phyloP scores from a whole-genome alignment of 1,140 invertebrate genomes.

The Rhopalosiphum padi region DNA sequence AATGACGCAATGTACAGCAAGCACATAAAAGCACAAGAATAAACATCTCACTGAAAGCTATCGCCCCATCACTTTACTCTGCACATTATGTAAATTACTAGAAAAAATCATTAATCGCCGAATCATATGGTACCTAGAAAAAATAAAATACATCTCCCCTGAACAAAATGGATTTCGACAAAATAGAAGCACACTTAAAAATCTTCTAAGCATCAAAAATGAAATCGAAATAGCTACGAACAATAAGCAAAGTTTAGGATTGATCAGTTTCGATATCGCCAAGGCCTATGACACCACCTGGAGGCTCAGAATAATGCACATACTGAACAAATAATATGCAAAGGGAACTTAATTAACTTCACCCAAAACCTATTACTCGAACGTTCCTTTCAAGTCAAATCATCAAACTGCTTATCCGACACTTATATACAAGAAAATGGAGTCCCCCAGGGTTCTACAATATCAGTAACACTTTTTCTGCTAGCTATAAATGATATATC shows the following conservation, averaged over 20 bases:
- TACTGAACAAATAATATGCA: conserved; percentile 14
- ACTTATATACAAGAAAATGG: conserved; percentile 43
- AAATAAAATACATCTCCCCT: neutral
- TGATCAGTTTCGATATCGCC: neutral
- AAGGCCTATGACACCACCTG: neutral
- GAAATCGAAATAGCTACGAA: conserved; percentile 30
- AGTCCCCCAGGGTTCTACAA: conserved; percentile 36
- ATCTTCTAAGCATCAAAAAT: conserved; percentile 14
- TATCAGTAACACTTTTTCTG: conserved; percentile 36
- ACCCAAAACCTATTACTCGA: conserved; percentile 39
- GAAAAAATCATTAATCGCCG: conserved; percentile 14
- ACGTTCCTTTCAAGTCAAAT: conserved; percentile 38
- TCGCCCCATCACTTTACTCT: conserved; percentile 25
- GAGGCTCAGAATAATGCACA: neutral
- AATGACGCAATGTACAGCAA: too few relatives aligned
- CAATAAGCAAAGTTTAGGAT: conserved; percentile 33
- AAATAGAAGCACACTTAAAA: conserved; percentile 33
- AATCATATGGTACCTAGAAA: conserved; percentile 24
- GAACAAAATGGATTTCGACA: neutral
- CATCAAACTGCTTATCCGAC: conserved; percentile 19
- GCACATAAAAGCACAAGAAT: neutral
- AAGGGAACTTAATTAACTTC: conserved; percentile 33
- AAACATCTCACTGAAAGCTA: conserved; percentile 28
- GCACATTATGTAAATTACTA: neutral
- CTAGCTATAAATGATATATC: conserved; percentile 48